Base-by-base conservation (phyloP, 1,140 invertebrate genomes). In the Bicyclus anynana region DNA sequence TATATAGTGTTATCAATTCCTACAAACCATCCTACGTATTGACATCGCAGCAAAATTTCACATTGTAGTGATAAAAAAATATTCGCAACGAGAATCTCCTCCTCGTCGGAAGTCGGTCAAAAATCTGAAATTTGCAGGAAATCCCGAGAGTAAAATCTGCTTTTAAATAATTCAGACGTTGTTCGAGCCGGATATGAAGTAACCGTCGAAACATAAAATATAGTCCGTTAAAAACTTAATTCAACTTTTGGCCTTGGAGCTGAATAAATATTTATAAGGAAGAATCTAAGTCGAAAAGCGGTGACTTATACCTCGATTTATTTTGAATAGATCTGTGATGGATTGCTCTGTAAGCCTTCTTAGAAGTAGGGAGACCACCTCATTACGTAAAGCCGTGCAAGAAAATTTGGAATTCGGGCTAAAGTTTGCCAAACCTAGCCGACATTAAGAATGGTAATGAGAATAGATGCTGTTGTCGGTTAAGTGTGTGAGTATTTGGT, bases 311-410 rank as follows among this genome's bases (percentile, higher is more conserved):
- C 14, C 14, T 20, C 49, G 13, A 21, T 26, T 52, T 26, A 52
- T 52, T 40, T 40, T 52, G 50, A 52, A 38, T 52, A 26, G 18
- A 7, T 40, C 35, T 52, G 50, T 52, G 50, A 52, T 40, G 13
- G 35, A 52, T 52, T 38, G 49, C 18, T 12, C 20, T 23, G 16
- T 40, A 37, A 52, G 16, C 33, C 38, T 10, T 16, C 18, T 27
- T 9, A 40, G 35, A 38, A 51, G 38, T 37, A 51, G 20, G 49
- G 38, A 37, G 40, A 40, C 12, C 33, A 37, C 13, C 48, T 50
- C 48, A 37, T 52, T 40, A 26, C n/a, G n/a, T 40, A 14, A 26
- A 52, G 18, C 18, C 18, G 13, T 9, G 37, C 12, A 20, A 13
- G 14, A 40, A 14, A 14, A 40, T 40, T 52, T 26, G 3, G 13